A percentile compares a stretch with the other conserved stretches of the same genome.
phyloP scores from a whole-genome alignment of 2,888 invertebrate species.

The Leistus spinibarbis region DNA sequence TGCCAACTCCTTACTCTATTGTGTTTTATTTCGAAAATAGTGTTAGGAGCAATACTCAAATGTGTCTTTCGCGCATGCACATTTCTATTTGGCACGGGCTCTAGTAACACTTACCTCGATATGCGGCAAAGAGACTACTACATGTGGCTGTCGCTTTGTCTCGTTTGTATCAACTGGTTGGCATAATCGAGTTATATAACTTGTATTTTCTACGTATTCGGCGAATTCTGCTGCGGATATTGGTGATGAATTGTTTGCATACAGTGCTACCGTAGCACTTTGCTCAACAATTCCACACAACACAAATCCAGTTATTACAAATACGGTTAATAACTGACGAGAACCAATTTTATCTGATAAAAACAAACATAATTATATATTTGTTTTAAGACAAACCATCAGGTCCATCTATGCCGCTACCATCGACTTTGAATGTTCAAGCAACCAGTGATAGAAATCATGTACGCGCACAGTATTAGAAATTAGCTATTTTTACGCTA shows the following conservation, averaged over 20 bases:
- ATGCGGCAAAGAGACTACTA: slow-evolving; percentile 56
- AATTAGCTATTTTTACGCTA: no score
- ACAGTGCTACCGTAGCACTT: slow-evolving; percentile 62
- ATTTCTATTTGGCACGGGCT: no score
- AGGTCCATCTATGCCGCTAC: no score
- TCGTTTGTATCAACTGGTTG: slow-evolving; percentile 50
- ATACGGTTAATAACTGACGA: slow-evolving; percentile 59
- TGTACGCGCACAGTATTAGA: no score
- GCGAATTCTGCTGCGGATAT: slow-evolving; percentile 58
- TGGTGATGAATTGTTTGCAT: slow-evolving; percentile 58
- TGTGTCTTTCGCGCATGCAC: no score
- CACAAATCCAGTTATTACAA: slow-evolving; percentile 62
- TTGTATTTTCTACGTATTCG: slow-evolving; percentile 59
- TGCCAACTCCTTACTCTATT: no score
- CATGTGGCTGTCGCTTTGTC: slow-evolving; percentile 49
- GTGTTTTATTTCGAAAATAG: no score
- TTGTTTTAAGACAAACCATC: not conserved
- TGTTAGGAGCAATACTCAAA: no score
- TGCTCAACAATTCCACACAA: slow-evolving; percentile 64
- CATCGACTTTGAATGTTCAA: no score
- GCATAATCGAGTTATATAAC: slow-evolving; percentile 58
- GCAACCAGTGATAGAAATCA: no score
- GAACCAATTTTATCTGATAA: slow-evolving; percentile 57
- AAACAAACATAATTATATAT: not conserved
- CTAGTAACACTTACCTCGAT: slow-evolving; percentile 52